Evolutionary conservation across 1,140 invertebrate species (phyloP).

Genomic region (Heliothis subflexa): DNA sequence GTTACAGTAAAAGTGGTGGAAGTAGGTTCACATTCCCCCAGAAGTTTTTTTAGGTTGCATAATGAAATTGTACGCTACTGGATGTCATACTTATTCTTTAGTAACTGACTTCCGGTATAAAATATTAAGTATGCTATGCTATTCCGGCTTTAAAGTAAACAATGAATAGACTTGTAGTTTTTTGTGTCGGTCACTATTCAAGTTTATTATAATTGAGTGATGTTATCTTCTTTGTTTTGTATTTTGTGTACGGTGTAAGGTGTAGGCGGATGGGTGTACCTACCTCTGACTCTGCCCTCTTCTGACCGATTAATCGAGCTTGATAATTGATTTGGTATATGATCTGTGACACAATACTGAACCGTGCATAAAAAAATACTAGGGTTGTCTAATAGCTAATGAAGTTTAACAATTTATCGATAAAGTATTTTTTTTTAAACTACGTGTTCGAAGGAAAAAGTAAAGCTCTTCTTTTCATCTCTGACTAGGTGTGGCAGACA

Average conservation of each 20-base stretch:
- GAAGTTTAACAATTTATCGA: no score
- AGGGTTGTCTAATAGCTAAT: not conserved
- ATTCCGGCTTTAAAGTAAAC: constrained; percentile 1
- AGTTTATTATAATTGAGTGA: constrained; percentile 6
- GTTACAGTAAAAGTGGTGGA: no score
- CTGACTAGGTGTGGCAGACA: no score
- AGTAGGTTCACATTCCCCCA: no score
- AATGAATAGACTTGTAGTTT: not conserved
- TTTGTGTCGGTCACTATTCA: not conserved
- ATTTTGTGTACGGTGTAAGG: not conserved
- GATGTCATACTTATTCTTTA: no score
- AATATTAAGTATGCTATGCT: no score
- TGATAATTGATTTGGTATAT: constrained; percentile 1
- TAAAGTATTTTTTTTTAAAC: no score
- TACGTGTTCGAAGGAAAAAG: no score
- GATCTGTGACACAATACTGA: not conserved
- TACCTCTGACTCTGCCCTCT: not conserved
- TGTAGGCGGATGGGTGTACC: not conserved
- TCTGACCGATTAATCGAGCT: not conserved
- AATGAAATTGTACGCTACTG: no score
- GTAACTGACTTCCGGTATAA: no score
- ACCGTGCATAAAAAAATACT: not conserved
- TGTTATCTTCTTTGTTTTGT: constrained; percentile 3
- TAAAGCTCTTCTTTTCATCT: no score
- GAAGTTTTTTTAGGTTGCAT: no score